Base-by-base conservation (phyloP, 1,140 invertebrate genomes). In the Limonius californicus region DNA sequence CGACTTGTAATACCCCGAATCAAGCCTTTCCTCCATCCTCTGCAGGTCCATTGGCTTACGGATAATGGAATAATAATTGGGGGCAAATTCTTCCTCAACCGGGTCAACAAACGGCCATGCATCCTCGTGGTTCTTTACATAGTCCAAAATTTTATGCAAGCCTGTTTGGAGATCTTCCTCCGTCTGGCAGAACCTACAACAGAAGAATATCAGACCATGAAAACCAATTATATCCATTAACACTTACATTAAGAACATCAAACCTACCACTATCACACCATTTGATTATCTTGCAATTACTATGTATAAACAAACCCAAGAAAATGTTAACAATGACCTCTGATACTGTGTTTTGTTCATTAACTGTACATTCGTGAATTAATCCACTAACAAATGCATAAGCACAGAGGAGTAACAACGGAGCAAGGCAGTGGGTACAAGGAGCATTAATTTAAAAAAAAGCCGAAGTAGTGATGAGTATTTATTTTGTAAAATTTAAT, bases 91-190 rank as follows among this genome's bases (percentile, higher is more conserved):
- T 75, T 96, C 92, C 59, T 94, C 91, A 0, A 97, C 92, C 2
- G 92, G 89, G 75, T 94, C 90, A 68, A 89, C 81, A 76, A 96
- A 96, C 1, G 93, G 93, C 93, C 93, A 96, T 1, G 93, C 91
- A 76, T 95, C 92, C 63, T 89, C 85, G 72, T 94, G 91, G 69
- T 88, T 86, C 71, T 91, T 92, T 1, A 95, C 78, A 70, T 87
- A 85, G 72, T 93, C 89, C 23, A 95, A 79, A 27, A 94, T 89
- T 79, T 94, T 94, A 75, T 92, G 90, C 89, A 94, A 90, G 32
- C 91, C 91, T 59, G 90, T 90, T 72, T 88, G 85, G 45, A 92
- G 81, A 72, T 93, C 90, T 73, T 94, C 92, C 66, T 90, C 88
- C 35, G 83, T 87, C 79, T 89, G 85, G 63, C 84, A 83, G 75